Conservation (phyloP, 2,113 vertebrate species). For the Tetrao urogallus region DNA sequence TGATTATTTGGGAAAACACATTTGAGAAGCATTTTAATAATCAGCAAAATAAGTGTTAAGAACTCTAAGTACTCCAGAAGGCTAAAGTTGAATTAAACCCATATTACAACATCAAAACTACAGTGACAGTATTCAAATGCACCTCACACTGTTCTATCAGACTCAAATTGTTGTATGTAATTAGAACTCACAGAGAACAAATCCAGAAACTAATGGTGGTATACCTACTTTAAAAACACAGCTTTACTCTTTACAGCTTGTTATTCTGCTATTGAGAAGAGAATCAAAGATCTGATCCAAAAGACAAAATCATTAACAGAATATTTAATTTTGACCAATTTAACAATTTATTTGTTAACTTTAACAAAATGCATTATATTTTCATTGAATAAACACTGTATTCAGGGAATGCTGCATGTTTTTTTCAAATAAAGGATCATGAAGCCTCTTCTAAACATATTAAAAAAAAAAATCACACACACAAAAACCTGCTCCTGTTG, state of each 20-base stretch:
- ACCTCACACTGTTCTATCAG: background rate
- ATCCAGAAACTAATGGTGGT: background rate
- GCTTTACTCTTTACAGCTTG: background rate
- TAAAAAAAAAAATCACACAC: background rate
- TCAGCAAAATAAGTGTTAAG: background rate
- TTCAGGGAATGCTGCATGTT: background rate
- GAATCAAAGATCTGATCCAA: background rate
- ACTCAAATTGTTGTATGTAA: background rate
- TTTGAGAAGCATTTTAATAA: background rate
- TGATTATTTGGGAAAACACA: background rate
- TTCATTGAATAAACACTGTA: background rate
- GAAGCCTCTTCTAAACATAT: background rate
- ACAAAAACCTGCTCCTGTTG: background rate
- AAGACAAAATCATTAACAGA: background rate
- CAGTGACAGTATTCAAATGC: background rate
- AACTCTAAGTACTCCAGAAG: background rate
- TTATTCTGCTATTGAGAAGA: background rate
- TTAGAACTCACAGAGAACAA: background rate
- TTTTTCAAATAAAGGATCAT: background rate
- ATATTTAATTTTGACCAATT: background rate
- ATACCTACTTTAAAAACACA: background rate
- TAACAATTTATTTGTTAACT: background rate
- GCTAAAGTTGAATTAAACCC: background rate
- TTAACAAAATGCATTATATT: background rate
- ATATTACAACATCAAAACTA: background rate